phyloP scores from a whole-genome alignment of 2,113 vertebrate genomes.

The Melospiza melodia region DNA sequence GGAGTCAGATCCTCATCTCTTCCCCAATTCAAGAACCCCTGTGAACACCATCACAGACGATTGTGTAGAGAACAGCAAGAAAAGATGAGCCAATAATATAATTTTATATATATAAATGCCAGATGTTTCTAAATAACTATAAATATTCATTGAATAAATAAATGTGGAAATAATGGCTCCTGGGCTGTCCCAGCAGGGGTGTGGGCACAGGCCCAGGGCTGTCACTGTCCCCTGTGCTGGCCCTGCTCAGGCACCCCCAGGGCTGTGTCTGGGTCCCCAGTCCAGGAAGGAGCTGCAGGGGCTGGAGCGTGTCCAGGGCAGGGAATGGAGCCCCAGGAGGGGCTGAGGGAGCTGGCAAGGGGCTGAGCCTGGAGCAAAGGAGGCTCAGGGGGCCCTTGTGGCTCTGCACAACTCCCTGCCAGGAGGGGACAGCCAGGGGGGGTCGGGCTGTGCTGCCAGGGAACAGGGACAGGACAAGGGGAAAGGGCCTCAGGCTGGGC shows the following conservation, averaged over 20 bases:
- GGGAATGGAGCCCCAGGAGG: background rate
- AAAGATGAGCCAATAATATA: background rate
- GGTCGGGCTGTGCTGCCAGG: background rate
- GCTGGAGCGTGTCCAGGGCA: background rate
- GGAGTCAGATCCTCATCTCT: no score
- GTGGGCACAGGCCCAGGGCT: background rate
- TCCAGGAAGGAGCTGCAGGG: background rate
- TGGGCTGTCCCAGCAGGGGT: background rate
- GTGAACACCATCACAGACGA: no score
- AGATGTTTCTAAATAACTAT: background rate
- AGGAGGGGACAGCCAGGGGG: background rate
- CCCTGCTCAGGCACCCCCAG: background rate
- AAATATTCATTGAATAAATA: background rate
- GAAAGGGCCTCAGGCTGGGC: background rate
- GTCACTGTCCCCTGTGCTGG: background rate
- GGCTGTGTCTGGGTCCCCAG: background rate
- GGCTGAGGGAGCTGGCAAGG: background rate
- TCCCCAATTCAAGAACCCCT: no score
- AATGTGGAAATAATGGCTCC: background rate
- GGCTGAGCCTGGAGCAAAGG: background rate
- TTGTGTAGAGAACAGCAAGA: background rate
- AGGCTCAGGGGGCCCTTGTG: background rate
- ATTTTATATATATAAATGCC: background rate
- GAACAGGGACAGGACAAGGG: background rate
- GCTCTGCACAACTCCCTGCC: background rate